Evolutionary conservation across 2,113 vertebrate genomes (phyloP), one percentile per base, ranked within the genome.

Genomic region (Proteles cristata): DNA sequence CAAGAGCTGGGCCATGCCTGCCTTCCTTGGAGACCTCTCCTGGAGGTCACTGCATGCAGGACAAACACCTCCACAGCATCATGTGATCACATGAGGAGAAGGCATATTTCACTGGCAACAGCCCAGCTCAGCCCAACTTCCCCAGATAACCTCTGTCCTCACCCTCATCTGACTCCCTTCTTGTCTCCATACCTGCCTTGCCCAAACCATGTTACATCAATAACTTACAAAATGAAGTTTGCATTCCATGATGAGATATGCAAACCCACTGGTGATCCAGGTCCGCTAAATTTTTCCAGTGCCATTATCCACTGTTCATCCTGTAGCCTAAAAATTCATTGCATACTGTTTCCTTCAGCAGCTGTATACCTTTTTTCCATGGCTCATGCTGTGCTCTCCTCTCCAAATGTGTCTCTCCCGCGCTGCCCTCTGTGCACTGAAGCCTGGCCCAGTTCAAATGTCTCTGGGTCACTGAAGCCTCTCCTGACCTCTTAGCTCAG

Each of bases 321-420:
- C 14, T 1, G 3, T 3, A 48, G n/a, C 31, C 43, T 15, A 33
- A 9, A 26, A 31, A 33, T 15, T 26, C 83, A 55, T 16, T 4
- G 25, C 15, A 1, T 4, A 39, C 5, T 16, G 0, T n/a, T 66
- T 1, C 43, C 14, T 55, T n/a, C 76, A 45, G 4, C 17, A 1
- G n/a, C 61, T 31, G 26, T 10, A 8, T 19, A 19, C 76, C 15
- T 90, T 88, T 45, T 53, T 5, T 26, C 55, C 31, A 28, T 4
- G 17, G 68, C 66, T 23, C 2, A 5, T 5, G 68, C n/a, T 23
- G 50, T 17, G 14, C 45, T 68, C 23, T 31, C 80, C n/a, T 10
- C 39, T 63, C 12, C 26, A 12, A 48, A n/a, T 0, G 15, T 15
- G 9, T 63, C 33, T 83, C 33, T 53, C 58, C 25, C n/a, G 10